Conservation (phyloP, 2,888 invertebrate genomes). For the Sicus ferrugineus region DNA sequence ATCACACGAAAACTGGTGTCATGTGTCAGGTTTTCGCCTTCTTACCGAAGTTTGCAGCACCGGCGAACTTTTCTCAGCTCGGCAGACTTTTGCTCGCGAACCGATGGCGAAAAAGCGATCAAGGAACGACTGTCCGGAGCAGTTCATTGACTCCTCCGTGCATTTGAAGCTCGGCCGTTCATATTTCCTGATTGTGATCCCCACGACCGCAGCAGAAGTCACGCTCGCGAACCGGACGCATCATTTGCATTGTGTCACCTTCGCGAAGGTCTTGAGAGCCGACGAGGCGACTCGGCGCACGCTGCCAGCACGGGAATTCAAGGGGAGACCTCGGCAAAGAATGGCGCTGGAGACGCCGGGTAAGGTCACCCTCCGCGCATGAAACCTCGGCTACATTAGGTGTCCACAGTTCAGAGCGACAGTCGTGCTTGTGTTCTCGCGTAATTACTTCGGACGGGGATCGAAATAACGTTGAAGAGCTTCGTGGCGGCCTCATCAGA, state of each 20-base stretch:
- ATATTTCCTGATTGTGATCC: slow-evolving; percentile 26
- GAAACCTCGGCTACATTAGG: not conserved
- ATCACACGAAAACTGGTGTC: slow-evolving; percentile 37
- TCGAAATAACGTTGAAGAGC: no score
- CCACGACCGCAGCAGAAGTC: slow-evolving; percentile 15
- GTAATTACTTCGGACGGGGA: slow-evolving; percentile 42
- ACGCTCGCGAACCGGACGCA: slow-evolving; percentile 27
- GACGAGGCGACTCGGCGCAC: not conserved
- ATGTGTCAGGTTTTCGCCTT: slow-evolving; percentile 39
- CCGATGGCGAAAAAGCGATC: not conserved
- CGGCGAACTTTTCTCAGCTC: slow-evolving; percentile 14
- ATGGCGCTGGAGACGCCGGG: not conserved
- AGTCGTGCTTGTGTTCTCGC: slow-evolving; percentile 58
- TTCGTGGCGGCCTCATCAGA: slow-evolving; percentile 39
- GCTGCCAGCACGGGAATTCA: not conserved
- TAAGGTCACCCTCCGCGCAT: not conserved
- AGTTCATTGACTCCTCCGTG: slow-evolving; percentile 33
- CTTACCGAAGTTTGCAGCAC: slow-evolving; percentile 5
- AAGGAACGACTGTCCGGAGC: slow-evolving; percentile 1
- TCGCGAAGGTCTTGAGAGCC: slow-evolving; percentile 44
- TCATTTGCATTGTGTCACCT: slow-evolving; percentile 34
- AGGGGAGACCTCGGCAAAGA: not conserved
- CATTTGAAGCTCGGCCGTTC: no score
- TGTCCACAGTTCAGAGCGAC: no score
- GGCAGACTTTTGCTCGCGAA: not conserved